Evolutionary conservation across 2,113 vertebrate species (phyloP).

Genomic region (Paratilapia polleni): DNA sequence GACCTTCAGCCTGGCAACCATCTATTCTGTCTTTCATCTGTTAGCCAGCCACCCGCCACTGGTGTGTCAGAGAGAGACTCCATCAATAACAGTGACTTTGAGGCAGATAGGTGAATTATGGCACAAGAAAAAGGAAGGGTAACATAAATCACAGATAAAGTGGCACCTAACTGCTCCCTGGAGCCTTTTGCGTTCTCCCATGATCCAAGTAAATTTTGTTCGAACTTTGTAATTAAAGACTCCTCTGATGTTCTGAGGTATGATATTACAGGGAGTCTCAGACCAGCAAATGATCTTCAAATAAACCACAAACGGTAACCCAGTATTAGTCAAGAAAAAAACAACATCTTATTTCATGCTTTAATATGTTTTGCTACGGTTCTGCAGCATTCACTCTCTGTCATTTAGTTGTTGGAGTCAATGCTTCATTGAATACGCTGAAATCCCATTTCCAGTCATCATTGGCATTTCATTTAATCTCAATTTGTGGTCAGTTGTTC

Average conservation of each 20-base stretch:
- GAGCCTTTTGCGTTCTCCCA: conserved; percentile 59
- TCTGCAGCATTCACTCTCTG: conserved; percentile 47
- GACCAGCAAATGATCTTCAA: conserved; percentile 73
- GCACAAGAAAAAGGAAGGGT: conserved; percentile 20
- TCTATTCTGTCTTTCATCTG: conserved; percentile 70
- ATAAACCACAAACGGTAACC: conserved; percentile 69
- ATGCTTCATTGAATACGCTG: conserved; percentile 45
- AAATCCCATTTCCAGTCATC: conserved; percentile 43
- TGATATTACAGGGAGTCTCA: conserved; percentile 60
- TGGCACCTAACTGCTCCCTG: conserved; percentile 42
- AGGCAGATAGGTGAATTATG: conserved; percentile 54
- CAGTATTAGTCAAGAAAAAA: conserved; percentile 68
- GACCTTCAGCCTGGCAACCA: conserved; percentile 59
- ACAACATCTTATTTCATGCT: conserved; percentile 64
- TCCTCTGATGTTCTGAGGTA: conserved; percentile 62
- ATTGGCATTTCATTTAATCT: conserved; percentile 36
- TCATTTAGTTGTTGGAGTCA: conserved; percentile 63
- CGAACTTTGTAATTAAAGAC: conserved; percentile 73
- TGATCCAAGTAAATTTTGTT: conserved; percentile 53
- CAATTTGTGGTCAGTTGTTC: conserved; percentile 42
- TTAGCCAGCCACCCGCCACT: conserved; percentile 33
- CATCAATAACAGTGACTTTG: conserved; percentile 31
- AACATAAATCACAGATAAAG: conserved; percentile 63
- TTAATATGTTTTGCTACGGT: conserved; percentile 61
- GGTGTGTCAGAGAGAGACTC: conserved; percentile 36